A percentile compares a stretch with the other conserved stretches of the same genome.
phyloP scores from a whole-genome alignment of 2,888 invertebrate genomes.

The Enchytraeus crypticus region DNA sequence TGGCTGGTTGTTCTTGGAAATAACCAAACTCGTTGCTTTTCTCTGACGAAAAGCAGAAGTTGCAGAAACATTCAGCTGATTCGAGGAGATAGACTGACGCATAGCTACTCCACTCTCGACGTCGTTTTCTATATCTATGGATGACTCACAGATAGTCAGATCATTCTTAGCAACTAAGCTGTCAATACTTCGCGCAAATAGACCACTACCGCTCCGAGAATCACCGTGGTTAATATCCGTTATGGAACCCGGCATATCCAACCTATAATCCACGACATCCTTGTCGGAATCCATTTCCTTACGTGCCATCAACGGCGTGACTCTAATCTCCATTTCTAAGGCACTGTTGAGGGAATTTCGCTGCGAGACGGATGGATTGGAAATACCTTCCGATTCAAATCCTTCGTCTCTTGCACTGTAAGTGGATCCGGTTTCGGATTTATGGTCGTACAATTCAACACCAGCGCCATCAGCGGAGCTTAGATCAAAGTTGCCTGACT shows the following conservation, averaged over 20 bases:
- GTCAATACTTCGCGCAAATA: not conserved
- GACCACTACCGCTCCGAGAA: not conserved
- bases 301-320: constrained; percentile 3
- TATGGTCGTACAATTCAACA: too few species aligned
- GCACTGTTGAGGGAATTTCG: constrained; percentile 45
- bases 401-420: constrained; percentile 37
- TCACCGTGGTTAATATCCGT: not conserved
- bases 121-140: not conserved
- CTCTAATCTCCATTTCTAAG: constrained; percentile 34
- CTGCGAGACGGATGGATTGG: constrained; percentile 14
- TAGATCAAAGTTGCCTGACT: too few species aligned
- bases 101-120: not conserved
- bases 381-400: constrained; percentile 38
- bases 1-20: too few species aligned
- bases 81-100: too few species aligned
- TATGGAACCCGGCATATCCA: not conserved
- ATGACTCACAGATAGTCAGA: not conserved
- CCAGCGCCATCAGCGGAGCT: too few species aligned
- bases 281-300: not conserved
- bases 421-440: not conserved
- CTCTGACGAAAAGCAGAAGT: not conserved
- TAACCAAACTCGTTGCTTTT: not conserved
- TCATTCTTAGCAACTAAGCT: not conserved
- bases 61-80: not conserved
- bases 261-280: not conserved